These are phyloP conservation scores for Montipora cactus DNA, from an alignment of 64 coral and sea anemone genomes.

Conservation along the genomic window DNA sequence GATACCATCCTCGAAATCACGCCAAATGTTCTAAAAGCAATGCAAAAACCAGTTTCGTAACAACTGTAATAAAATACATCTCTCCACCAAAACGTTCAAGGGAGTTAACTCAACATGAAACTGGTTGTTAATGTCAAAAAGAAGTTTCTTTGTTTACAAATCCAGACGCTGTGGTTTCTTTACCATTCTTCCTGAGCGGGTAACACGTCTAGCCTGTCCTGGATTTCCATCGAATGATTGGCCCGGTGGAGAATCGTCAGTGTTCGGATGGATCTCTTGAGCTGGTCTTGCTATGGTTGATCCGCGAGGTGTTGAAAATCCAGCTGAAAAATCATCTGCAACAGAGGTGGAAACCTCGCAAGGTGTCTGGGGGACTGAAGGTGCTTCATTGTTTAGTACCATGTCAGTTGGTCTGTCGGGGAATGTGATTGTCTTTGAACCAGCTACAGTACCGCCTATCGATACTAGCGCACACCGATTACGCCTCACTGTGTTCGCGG, in stretches of 20 bases:
- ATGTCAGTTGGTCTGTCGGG: neutral
- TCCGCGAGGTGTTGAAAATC: neutral
- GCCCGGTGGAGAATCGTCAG: neutral
- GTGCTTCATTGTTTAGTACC: neutral
- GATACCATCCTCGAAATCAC: no score
- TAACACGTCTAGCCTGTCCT: no score
- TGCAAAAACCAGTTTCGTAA: no score
- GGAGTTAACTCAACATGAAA: no score
- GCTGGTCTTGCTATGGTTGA: neutral
- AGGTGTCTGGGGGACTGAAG: neutral
- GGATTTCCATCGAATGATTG: no score
- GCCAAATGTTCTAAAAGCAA: no score
- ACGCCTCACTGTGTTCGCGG: neutral
- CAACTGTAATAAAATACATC: no score
- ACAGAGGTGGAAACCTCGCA: neutral
- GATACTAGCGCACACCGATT: conserved; percentile 27
- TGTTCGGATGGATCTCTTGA: neutral
- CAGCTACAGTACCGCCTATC: neutral
- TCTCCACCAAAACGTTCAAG: no score
- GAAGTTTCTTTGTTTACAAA: no score
- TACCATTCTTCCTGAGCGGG: no score
- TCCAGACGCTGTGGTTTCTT: no score
- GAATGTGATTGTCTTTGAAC: neutral
- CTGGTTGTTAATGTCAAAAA: no score
- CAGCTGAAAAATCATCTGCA: neutral